Base-by-base conservation (phyloP, 2,797 vertebrate genomes). In the Phoeniculus purpureus region DNA sequence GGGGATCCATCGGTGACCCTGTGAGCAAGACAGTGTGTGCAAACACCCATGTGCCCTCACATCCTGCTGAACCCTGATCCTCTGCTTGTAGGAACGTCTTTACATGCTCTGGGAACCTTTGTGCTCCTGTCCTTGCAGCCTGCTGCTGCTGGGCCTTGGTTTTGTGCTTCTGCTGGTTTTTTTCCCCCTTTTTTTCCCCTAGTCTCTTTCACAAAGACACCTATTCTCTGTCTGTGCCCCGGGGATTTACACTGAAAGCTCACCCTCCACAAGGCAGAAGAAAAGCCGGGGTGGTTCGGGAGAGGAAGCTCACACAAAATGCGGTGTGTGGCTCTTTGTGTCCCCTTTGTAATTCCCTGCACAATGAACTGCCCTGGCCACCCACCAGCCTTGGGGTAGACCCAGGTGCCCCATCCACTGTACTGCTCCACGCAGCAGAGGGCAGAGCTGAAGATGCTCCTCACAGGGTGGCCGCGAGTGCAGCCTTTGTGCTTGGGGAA, bases 151-250 rank as follows among this genome's bases (percentile, higher is more conserved):
- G 2, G 18, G 71, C 20, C 55, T 71, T 81, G 54, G 78, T 74
- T 93, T 88, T 92, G 83, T 90, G 71, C 56, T 82, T 83, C 45
- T 51, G 40, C 51, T 81, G 40, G 32, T 78, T 67, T 79, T 70
- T 50, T 22, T 43, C 29, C 47, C 29, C 22, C 11, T 25, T 31
- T 73, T 81, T 73, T 86, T 62, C 59, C 59, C 32, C 71, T 81
- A 92, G 56, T 66, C 72, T 74, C 81, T 74, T 84, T 95, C 91
- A 96, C 92, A 96, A 96, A 95, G 93, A 70, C 90, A 89, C 95
- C 76, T 86, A 65, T 95, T 95, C 75, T 93, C 67, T 68, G 82
- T 32, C 45, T 3, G 4, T 5, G 9, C 55, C 50, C 66, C 6
- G 0, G 77, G 93, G 91, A 94, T 94, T 94, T 96, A 87, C 93